Conservation (phyloP, 92 coral and sea anemone species). For the Epizoanthus fatuus region DNA sequence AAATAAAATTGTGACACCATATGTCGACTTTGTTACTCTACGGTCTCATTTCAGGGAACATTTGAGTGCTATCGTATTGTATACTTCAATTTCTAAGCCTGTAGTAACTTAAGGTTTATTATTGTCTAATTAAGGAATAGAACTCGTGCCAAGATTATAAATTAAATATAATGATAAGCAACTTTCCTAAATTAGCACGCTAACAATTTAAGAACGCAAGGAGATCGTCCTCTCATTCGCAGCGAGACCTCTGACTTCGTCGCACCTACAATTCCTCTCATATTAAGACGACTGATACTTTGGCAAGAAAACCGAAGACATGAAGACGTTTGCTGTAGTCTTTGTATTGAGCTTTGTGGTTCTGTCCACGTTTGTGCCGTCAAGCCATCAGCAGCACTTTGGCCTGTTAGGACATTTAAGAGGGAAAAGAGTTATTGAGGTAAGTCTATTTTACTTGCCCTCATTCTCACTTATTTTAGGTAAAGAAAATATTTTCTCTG, state of each 20-base stretch:
- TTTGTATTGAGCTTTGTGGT: conserved; percentile 2
- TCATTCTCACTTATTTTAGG: too few species aligned
- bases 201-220: conserved; percentile 28
- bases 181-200: conserved; percentile 16
- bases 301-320: not conserved
- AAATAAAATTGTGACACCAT: not conserved
- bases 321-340: conserved; percentile 2
- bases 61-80: conserved; percentile 8
- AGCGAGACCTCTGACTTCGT: not conserved
- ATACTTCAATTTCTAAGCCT: not conserved
- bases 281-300: not conserved
- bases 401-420: conserved; percentile 17
- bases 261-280: not conserved
- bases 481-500: too few species aligned
- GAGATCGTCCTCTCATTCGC: not conserved
- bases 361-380: conserved; percentile 13
- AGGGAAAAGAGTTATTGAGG: conserved; percentile 30
- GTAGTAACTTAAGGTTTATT: conserved; percentile 22
- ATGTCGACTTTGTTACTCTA: not conserved
- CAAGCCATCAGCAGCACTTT: conserved; percentile 24
- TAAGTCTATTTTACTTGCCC: not conserved
- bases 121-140: conserved; percentile 16
- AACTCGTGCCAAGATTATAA: conserved; percentile 21
- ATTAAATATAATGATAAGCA: conserved; percentile 23
- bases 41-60: not conserved